A percentile compares a stretch with the other conserved stretches of the same genome.
These are phyloP conservation scores for Pagetopsis macropterus DNA, from an alignment of 2,797 vertebrate species.

Conservation along the genomic window DNA sequence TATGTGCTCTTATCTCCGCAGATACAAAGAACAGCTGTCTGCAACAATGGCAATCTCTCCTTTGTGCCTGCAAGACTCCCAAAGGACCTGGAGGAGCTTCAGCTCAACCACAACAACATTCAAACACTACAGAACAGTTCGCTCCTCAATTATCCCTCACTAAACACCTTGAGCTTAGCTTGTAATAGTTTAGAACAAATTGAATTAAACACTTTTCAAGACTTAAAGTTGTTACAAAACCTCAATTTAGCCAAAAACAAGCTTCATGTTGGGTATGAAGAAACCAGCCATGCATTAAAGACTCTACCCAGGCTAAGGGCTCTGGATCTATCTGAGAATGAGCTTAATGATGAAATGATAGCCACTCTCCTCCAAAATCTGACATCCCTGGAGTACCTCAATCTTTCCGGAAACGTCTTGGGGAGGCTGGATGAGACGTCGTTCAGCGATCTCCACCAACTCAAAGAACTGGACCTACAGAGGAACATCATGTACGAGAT, in stretches of 20 bases:
- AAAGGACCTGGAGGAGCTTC: slow-evolving; percentile 78
- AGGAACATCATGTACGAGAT: slow-evolving; percentile 94
- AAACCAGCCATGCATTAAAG: slow-evolving; percentile 83
- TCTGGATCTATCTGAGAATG: slow-evolving; percentile 91
- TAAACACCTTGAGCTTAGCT: slow-evolving; percentile 85
- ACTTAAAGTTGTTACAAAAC: slow-evolving; percentile 73
- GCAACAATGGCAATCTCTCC: slow-evolving; percentile 77
- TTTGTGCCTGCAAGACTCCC: slow-evolving; percentile 82
- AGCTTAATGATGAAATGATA: slow-evolving; percentile 87
- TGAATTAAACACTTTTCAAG: slow-evolving; percentile 77
- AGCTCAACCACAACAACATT: slow-evolving; percentile 89
- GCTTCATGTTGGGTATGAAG: slow-evolving; percentile 80
- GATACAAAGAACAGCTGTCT: slow-evolving; percentile 82
- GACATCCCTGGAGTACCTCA: slow-evolving; percentile 88
- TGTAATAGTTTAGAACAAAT: slow-evolving; percentile 83
- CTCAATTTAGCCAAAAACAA: slow-evolving; percentile 89
- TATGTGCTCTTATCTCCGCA: slow-evolving; percentile 63
- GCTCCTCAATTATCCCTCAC: slow-evolving; percentile 80
- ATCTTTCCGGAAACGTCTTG: slow-evolving; percentile 89
- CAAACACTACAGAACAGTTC: slow-evolving; percentile 81
- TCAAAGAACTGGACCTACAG: slow-evolving; percentile 91
- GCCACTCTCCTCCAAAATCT: slow-evolving; percentile 85
- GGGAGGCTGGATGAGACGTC: slow-evolving; percentile 86
- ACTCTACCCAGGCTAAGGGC: slow-evolving; percentile 74
- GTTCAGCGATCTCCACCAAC: slow-evolving; percentile 84